phyloP scores from a whole-genome alignment of 2,888 invertebrate species.

The Entomobrya proxima region DNA sequence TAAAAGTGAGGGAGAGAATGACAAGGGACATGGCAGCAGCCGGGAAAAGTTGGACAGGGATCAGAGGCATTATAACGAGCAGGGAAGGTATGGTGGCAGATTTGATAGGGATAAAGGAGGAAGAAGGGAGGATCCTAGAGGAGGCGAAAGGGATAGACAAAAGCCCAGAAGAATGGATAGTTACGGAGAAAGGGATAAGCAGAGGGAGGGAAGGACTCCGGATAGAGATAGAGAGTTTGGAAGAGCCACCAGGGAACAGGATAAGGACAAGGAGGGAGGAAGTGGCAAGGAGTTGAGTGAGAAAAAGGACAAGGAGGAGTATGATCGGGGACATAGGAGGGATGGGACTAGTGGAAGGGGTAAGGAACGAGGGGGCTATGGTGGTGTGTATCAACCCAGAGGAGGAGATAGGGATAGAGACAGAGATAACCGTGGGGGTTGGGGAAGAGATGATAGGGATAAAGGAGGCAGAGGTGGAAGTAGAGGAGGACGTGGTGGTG shows the following conservation, averaged over 20 bases:
- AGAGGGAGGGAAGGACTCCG: conserved; percentile 60
- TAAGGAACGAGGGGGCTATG: conserved; percentile 68
- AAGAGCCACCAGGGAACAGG: conserved; percentile 42
- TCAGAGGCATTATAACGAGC: conserved; percentile 5
- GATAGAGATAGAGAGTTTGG: conserved; percentile 58
- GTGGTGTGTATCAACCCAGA: conserved; percentile 69
- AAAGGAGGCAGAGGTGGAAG: conserved; percentile 18
- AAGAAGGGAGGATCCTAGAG: background rate
- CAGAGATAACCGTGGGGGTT: conserved; percentile 12
- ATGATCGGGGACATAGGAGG: conserved; percentile 45
- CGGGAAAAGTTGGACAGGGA: conserved; percentile 49
- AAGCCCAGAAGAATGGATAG: conserved; percentile 64
- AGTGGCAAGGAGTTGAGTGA: conserved; percentile 33
- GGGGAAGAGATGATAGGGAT: conserved; percentile 46
- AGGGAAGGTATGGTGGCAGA: background rate
- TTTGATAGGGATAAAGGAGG: background rate
- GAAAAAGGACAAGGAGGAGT: conserved; percentile 45
- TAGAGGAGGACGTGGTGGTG: background rate
- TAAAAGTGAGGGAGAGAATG: background rate
- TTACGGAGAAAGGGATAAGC: conserved; percentile 32
- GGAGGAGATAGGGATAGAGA: conserved; percentile 29
- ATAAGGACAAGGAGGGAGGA: conserved; percentile 41
- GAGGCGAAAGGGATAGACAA: conserved; percentile 13
- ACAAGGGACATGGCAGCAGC: conserved; percentile 46
- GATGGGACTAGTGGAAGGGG: conserved; percentile 45